phyloP scores from a whole-genome alignment of 2,797 vertebrate genomes.

The Sebastes hubbsi region DNA sequence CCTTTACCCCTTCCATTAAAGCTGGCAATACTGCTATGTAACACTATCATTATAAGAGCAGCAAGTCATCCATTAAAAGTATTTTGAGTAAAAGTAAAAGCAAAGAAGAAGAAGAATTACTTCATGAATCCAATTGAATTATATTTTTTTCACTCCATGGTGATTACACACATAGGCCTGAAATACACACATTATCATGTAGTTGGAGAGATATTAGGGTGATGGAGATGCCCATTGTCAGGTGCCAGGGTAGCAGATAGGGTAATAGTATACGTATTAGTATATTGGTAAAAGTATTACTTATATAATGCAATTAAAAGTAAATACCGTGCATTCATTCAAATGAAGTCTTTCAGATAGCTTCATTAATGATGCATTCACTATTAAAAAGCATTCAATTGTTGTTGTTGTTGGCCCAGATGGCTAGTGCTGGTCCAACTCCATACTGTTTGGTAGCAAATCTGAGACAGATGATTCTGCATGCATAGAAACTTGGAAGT shows the following conservation, averaged over 20 bases:
- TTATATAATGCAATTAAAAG: not conserved
- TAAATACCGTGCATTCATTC: not conserved
- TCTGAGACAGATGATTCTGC: not conserved
- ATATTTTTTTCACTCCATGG: not conserved
- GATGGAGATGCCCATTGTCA: no score
- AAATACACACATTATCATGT: not conserved
- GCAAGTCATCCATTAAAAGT: not conserved
- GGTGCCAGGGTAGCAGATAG: not conserved
- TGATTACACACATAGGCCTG: not conserved
- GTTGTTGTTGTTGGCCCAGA: no score
- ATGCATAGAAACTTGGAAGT: not conserved
- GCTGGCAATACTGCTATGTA: not conserved
- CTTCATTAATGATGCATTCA: no score
- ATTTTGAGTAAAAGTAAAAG: not conserved
- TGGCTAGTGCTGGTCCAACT: no score
- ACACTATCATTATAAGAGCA: not conserved
- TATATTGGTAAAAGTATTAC: not conserved
- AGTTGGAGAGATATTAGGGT: not conserved
- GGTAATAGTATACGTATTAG: not conserved
- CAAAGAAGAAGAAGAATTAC: not conserved
- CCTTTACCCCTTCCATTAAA: not conserved
- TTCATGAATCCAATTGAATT: not conserved
- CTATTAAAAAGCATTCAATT: no score
- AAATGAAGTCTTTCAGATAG: not conserved
- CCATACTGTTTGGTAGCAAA: not conserved